Evolutionary conservation across 2,113 vertebrate genomes (phyloP).

Genomic region (Podilymbus podiceps): DNA sequence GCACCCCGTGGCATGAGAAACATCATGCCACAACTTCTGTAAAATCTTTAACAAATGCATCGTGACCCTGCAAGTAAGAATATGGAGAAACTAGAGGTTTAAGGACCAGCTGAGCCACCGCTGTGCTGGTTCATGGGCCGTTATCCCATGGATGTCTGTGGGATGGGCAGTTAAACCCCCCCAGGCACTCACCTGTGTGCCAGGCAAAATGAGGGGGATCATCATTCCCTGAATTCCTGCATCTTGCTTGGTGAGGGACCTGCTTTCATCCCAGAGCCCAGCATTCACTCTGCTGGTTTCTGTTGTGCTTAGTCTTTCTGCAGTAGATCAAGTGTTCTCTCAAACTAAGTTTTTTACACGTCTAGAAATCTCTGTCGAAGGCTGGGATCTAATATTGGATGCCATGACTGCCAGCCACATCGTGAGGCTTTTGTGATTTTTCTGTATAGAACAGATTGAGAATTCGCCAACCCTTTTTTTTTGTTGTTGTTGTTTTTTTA

Average conservation of each 20-base stretch:
- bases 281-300: background rate
- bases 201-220: background rate
- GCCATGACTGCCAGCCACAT: background rate
- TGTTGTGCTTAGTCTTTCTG: background rate
- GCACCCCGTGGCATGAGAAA: background rate
- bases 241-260: background rate
- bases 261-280: background rate
- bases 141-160: background rate
- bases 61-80: background rate
- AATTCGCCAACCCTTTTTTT: background rate
- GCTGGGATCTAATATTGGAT: background rate
- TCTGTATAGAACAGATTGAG: conserved; percentile 15
- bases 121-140: background rate
- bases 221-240: background rate
- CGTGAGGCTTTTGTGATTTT: background rate
- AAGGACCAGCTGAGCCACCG: background rate
- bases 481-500: background rate
- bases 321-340: background rate
- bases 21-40: background rate
- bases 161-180: background rate
- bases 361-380: background rate
- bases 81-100: background rate
- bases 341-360: background rate
- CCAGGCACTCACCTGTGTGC: background rate
- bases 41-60: background rate